Base-by-base conservation (phyloP, 64 coral and sea anemone genomes). In the Anthopleura sola region DNA sequence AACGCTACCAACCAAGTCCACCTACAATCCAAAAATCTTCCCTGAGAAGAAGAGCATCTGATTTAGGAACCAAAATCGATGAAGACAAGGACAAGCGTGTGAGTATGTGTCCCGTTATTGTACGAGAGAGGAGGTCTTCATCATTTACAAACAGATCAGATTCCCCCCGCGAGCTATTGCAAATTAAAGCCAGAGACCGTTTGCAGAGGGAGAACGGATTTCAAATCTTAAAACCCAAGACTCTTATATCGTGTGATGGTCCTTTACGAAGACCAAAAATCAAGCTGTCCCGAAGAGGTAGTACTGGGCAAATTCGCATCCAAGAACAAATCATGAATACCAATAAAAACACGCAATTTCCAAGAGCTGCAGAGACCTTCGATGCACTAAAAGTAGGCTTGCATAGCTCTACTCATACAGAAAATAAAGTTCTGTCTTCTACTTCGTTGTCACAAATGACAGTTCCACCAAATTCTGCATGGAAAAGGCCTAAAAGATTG, bases 111-210 rank as follows among this genome's bases (percentile, higher is more conserved):
- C 66, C 66, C 2, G 66, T 71, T 1, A 29, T 71, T 28, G 26
- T 71, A 32, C n/a, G 66, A 28, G 60, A 66, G 13, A 32, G 66
- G 66, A 13, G 66, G 29, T 71, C 66, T 32, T 71, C 66, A 2
- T 71, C 26, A 15, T 71, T 71, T 71, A 71, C 66, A 71, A 32
- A 34, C 31, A 71, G 66, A 14, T 28, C 66, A 71, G 66, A 71
- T 31, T 71, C 66, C 16, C 66, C 66, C 23, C 66, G 66, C 13
- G 66, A 71, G 28, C 66, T 71, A 6, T 32, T 71, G 66, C 66
- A 71, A 71, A 71, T 71, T 13, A 71, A 71, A 71, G 66, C 66
- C 1, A 71, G 66, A 71, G 66, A 71, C 66, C 66, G 66, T 34
- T 71, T 71, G 66, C 29, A 71, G 66, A 31, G 66, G 66, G 66